phyloP scores from a whole-genome alignment of 2,888 invertebrate species.

The Phorcus lineatus region DNA sequence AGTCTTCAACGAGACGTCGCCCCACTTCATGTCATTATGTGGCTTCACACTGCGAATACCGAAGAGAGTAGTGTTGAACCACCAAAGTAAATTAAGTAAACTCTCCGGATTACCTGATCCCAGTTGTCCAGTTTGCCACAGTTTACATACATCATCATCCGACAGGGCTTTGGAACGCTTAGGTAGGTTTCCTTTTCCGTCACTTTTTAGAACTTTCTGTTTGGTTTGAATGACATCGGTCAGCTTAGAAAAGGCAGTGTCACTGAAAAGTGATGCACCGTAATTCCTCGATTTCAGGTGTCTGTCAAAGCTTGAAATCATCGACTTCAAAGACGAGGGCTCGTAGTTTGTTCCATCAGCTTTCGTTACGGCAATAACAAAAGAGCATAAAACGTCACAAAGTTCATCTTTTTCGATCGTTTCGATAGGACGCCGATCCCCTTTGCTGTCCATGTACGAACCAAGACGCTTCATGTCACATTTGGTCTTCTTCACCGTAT shows the following conservation, averaged over 20 bases:
- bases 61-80: background rate
- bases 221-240: background rate
- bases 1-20: background rate
- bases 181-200: background rate
- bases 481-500: too few relatives aligned
- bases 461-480: too few relatives aligned
- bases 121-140: background rate
- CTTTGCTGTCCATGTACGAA: too few relatives aligned
- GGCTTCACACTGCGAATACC: background rate
- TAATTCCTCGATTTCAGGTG: background rate
- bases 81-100: background rate
- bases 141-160: background rate
- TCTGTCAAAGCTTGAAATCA: constrained; percentile 3
- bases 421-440: too few relatives aligned
- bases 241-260: background rate
- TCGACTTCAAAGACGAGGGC: background rate
- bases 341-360: background rate
- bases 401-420: too few relatives aligned
- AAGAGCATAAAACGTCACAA: background rate
- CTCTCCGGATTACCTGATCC: background rate
- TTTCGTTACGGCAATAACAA: background rate
- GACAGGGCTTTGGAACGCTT: background rate
- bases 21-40: constrained; percentile 5
- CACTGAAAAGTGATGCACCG: background rate
- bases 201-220: background rate